Evolutionary conservation across 2,888 invertebrate genomes (phyloP), one percentile per base, ranked within the genome.

Genomic region (Drosophila sordidapex): DNA sequence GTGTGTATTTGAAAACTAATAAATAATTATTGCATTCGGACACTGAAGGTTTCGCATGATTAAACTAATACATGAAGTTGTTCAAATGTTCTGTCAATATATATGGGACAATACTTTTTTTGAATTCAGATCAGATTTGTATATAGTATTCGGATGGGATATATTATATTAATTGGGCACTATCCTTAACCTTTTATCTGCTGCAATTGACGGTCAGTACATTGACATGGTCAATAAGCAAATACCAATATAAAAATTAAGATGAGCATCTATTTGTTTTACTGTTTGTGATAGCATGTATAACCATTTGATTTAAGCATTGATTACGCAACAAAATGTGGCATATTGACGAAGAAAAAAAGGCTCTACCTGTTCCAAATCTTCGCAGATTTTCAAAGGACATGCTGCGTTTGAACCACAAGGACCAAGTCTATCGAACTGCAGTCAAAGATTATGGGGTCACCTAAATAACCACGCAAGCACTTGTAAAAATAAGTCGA

Each of bases 1-100:
- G 58, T 77, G 70, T 74, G 66, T 69, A 74, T 56, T 70, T 75
- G 70, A 65, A 75, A 54, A 38, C 38, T 46, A 76, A 75, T 76
- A 76, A 76, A 75, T 38, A 75, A 59, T 64, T 70, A 69, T 69
- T 69, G 40, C 70, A 69, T 49, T 69, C 51, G 51, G 46, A 52
- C 69, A 59, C 29, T 54, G 8, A 69, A 51, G 59, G 62, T 59
- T 74, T 74, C 68, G 27, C 56, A 61, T 48, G n/a, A 59, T 33
- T 61, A 25, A 35, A 33, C 38, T 15, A 29, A 18, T 43, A 57
- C 36, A 25, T 46, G 29, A 21, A 33, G 18, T 56, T 46, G n/a
- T 49, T 56, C 38, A 56, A 57, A n/a, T 59, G 25, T 25, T 25
- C 25, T 25, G 15, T 25, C 46, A 8, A 15, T 8, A 25, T 46